phyloP scores from a whole-genome alignment of 1,140 invertebrate genomes.

The Galendromus occidentalis region DNA sequence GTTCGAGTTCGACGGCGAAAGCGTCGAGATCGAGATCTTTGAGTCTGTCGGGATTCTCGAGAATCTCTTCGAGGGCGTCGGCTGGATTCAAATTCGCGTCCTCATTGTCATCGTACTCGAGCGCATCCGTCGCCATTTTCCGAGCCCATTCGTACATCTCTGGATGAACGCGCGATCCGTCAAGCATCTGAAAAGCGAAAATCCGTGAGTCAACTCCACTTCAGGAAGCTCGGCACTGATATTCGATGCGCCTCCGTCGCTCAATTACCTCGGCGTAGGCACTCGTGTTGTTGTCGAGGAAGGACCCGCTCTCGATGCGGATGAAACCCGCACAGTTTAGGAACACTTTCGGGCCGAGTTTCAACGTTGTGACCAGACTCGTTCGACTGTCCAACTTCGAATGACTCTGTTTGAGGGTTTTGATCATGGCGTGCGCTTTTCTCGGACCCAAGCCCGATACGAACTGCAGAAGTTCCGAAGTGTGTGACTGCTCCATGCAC shows the following conservation, averaged over 20 bases:
- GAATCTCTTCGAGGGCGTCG: slow-evolving; percentile 85
- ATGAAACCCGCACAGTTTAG: slow-evolving; percentile 99
- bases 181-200: slow-evolving; percentile 63
- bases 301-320: slow-evolving; percentile 84
- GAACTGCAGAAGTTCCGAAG: slow-evolving; percentile 81
- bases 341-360: slow-evolving; percentile 95
- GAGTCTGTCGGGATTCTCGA: slow-evolving; percentile 78
- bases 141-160: slow-evolving; percentile 98
- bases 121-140: slow-evolving; percentile 98
- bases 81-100: slow-evolving; percentile 61
- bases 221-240: too few relatives aligned
- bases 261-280: neutral
- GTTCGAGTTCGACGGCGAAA: slow-evolving; percentile 87
- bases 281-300: slow-evolving; percentile 48
- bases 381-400: slow-evolving; percentile 80
- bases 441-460: slow-evolving; percentile 88
- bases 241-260: too few relatives aligned
- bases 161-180: slow-evolving; percentile 92
- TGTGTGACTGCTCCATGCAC: slow-evolving; percentile 65
- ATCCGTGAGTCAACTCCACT: too few relatives aligned
- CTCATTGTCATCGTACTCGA: slow-evolving; percentile 92
- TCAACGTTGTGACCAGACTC: slow-evolving; percentile 78
- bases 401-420: slow-evolving; percentile 73
- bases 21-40: slow-evolving; percentile 96
- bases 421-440: slow-evolving; percentile 41